phyloP scores from a whole-genome alignment of 2,797 vertebrate species.

The Cyclopterus lumpus region DNA sequence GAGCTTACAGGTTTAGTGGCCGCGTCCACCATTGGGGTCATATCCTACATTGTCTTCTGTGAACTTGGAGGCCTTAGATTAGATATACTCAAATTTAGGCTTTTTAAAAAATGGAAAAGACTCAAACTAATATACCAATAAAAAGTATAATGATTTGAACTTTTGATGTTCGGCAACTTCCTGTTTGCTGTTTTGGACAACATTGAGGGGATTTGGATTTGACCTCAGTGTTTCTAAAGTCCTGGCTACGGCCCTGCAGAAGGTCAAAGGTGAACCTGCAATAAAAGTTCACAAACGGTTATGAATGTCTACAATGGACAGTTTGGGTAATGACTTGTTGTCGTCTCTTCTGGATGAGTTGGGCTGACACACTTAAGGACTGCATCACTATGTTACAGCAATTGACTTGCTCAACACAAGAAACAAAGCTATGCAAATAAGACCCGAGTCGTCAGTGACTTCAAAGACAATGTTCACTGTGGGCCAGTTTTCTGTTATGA shows the following conservation, averaged over 20 bases:
- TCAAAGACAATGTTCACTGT: background rate
- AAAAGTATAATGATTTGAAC: background rate
- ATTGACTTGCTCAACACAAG: background rate
- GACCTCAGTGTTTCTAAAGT: background rate
- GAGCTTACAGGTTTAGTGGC: background rate
- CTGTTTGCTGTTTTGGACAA: background rate
- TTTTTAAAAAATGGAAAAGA: too few relatives aligned
- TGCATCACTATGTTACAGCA: background rate
- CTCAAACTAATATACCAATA: background rate
- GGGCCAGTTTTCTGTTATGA: background rate
- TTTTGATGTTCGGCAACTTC: background rate
- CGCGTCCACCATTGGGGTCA: background rate
- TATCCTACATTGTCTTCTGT: background rate
- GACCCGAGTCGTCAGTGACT: background rate
- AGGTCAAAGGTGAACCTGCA: background rate
- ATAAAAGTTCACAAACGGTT: background rate
- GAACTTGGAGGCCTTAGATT: background rate
- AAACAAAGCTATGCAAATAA: background rate
- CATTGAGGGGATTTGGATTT: background rate
- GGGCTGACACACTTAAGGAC: background rate
- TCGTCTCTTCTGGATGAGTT: background rate
- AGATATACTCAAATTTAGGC: background rate
- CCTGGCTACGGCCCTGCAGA: background rate
- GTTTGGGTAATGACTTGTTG: background rate
- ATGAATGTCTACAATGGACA: background rate